Base-by-base conservation (phyloP, 1,140 invertebrate genomes). In the Drosophila subobscura region DNA sequence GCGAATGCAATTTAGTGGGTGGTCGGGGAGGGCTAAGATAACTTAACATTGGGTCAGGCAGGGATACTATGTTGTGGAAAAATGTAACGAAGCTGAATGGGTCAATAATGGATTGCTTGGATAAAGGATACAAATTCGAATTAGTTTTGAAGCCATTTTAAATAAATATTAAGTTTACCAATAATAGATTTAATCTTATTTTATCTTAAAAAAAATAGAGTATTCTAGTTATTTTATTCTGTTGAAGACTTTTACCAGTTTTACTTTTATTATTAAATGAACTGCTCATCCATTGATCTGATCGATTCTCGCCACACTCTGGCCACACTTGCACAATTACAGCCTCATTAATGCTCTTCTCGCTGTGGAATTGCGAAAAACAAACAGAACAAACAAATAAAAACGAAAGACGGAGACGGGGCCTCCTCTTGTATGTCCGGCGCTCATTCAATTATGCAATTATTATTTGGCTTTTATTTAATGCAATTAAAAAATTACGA, bases 401-500 rank as follows among this genome's bases (percentile, higher is more conserved):
- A 58, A 57, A 22, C 22, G 12, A 16, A 20, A 10, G 5, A 4
- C 37, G 16, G 16, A 20, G 16, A 20, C 16, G 16, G 25, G 29
- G 25, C 37, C 25, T 3, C 40, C n/a, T 20, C 22, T 25, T 8
- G 40, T 23, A 22, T 44, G 10, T 44, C 37, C 55, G 22, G 16
- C 46, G 27, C 56, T 23, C 70, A 76, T 76, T 77, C 52, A 77
- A 73, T 73, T 73, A 64, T 78, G 44, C 63, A 72, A 61, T 79
- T 80, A 80, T 59, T 67, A 67, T 72, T 71, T 72, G 56, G 56
- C 37, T 55, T 60, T 67, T 71, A 73, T 72, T 64, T 72, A 78
- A 75, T 84, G 56, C 72, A 84, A 84, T 84, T 79, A 79, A 79
- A 37, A 81, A 81, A 72, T 81, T 68, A 79, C 70, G n/a, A 4